A percentile compares a stretch with the other conserved stretches of the same genome.
Evolutionary conservation across 2,888 invertebrate species (phyloP).

Genomic region (Plutella xylostella): DNA sequence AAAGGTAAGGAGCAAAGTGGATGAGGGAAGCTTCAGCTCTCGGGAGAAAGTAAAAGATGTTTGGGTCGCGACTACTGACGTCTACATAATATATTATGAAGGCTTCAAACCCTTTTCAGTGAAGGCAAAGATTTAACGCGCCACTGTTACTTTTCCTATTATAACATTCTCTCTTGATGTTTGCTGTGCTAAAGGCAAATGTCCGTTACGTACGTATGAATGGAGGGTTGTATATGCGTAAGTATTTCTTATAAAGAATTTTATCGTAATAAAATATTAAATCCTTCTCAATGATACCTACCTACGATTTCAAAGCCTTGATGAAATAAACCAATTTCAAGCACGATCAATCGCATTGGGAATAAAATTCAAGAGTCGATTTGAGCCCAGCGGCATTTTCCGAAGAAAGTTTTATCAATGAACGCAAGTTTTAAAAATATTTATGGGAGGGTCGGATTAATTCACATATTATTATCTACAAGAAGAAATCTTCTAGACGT

Average conservation of each 20-base stretch:
- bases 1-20: conserved; percentile 42
- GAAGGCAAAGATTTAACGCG: conserved; percentile 27
- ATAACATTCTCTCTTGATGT: neutral
- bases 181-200: too few relatives aligned
- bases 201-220: too few relatives aligned
- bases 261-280: neutral
- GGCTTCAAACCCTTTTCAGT: conserved; percentile 37
- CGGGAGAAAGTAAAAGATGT: conserved; percentile 49
- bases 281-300: neutral
- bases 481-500: too few relatives aligned
- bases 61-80: conserved; percentile 49
- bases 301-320: too few relatives aligned
- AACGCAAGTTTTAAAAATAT: too few relatives aligned
- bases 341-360: neutral
- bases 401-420: too few relatives aligned
- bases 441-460: too few relatives aligned
- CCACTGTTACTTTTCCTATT: conserved; percentile 17
- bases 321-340: too few relatives aligned
- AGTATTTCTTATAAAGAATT: too few relatives aligned
- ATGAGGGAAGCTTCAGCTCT: conserved; percentile 43
- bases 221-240: too few relatives aligned
- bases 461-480: too few relatives aligned
- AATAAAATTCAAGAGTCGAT: neutral
- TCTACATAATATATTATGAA: conserved; percentile 42
- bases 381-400: too few relatives aligned